These are phyloP conservation scores for Halichondria panicea DNA, from an alignment of 37 sponge, comb jelly and placozoan genomes.

Conservation along the genomic window DNA sequence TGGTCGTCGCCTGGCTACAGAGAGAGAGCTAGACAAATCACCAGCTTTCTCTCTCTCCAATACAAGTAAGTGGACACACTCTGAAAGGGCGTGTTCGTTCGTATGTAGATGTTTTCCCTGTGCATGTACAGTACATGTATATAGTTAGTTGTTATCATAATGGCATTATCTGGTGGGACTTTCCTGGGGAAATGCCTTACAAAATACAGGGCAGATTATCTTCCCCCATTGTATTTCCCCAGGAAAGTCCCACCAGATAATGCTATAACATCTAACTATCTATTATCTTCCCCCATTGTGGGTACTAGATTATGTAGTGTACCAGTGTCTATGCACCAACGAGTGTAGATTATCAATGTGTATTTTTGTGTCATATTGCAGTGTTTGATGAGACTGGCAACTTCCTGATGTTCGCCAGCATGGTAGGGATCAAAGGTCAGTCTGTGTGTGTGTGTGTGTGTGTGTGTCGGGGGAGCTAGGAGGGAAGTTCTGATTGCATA, in stretches of 20 bases:
- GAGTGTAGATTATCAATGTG: not conserved
- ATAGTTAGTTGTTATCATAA: not conserved
- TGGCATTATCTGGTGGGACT: not conserved
- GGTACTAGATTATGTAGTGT: no score
- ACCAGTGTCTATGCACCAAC: no score
- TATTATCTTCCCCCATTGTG: no score
- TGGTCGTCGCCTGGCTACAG: conserved; percentile 83
- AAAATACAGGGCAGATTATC: no score
- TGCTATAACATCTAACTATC: not conserved
- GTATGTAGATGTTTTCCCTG: not conserved
- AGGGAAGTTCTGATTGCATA: not conserved
- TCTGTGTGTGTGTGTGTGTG: not conserved
- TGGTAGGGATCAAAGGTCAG: conserved; percentile 94
- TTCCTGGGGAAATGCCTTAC: not conserved
- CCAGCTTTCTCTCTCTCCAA: conserved; percentile 45
- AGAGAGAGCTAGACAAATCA: conserved; percentile 87
- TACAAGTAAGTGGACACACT: conserved; percentile 54
- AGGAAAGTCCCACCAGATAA: not conserved
- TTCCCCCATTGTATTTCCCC: not conserved
- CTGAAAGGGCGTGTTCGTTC: not conserved
- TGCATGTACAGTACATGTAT: not conserved
- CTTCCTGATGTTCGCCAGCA: conserved; percentile 82
- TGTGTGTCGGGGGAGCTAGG: not conserved
- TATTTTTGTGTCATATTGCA: conserved; percentile 10
- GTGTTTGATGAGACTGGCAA: conserved; percentile 93